These are phyloP conservation scores for Phylloscopus whistleri DNA, from an alignment of 2,113 vertebrate genomes.

Conservation along the genomic window DNA sequence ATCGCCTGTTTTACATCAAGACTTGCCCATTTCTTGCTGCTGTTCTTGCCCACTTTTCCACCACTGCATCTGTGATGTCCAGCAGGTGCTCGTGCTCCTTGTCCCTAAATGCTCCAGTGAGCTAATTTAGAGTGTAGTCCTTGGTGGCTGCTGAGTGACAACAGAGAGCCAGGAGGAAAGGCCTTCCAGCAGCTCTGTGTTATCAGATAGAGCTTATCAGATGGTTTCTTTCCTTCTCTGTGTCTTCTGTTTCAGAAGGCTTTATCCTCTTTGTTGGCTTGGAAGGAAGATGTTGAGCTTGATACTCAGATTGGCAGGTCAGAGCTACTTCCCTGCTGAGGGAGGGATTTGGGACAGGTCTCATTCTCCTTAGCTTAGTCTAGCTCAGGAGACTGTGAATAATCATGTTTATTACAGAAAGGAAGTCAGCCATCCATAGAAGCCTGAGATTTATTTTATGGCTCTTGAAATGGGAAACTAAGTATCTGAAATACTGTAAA, in stretches of 20 bases:
- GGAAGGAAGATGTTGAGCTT: not conserved
- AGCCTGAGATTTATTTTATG: not conserved
- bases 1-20: not conserved
- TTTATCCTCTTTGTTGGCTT: not conserved
- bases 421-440: not conserved
- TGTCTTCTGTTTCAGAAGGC: not conserved
- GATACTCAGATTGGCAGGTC: not conserved
- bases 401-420: slow-evolving; percentile 17
- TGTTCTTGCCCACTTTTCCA: not conserved
- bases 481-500: not conserved
- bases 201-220: not conserved
- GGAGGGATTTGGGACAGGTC: not conserved
- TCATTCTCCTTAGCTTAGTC: not conserved
- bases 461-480: not conserved
- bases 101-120: not conserved
- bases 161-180: not conserved
- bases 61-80: not conserved
- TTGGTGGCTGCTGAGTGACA: not conserved
- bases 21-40: not conserved
- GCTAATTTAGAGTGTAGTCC: not conserved
- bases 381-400: not conserved
- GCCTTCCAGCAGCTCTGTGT: not conserved
- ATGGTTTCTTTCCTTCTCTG: not conserved
- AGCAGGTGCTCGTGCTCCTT: not conserved
- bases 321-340: not conserved